Base-by-base conservation (phyloP, 2,797 vertebrate genomes). In the Chloroceryle inda region DNA sequence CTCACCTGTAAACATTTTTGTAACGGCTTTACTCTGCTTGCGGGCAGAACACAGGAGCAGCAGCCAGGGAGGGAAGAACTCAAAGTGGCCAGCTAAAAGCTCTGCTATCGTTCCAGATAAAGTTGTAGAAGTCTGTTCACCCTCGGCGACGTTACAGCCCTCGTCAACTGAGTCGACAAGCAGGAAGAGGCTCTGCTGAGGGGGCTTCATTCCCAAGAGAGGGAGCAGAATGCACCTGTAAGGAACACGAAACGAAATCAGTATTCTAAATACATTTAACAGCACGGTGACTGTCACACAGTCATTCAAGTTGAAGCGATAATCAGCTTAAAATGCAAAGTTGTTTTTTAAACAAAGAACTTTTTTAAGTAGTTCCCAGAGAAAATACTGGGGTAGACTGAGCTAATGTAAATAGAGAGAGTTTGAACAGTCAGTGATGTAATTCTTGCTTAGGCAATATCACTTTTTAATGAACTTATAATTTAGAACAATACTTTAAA, bases 41-140 rank as follows among this genome's bases (percentile, higher is more conserved):
- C 99, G 98, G 22, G 99, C 99, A 2, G 99, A 99, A 96, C 99
- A 99, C 95, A 99, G 97, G 40, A 99, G 99, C 21, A 99, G 98
- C 50, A 99, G 98, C 99, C 99, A 99, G 1, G 99, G 99, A 23
- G 99, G 99, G 81, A 99, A 99, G 97, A 99, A 99, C 94, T 99
- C 99, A 3, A 99, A 99, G 93, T 99, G 99, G 77, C 98, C 98
- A 88, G 99, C 99, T 94, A 99, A 97, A 86, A 99, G 99, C 94
- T 99, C 99, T 0, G 99, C 99, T 84, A 99, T 99, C 14, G 98
- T 99, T 92, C 99, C 98, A 26, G 99, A 98, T 7, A 99, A 97
- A 71, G 98, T 98, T 10, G 98, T 91, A 8, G 98, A 98, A 5
- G 98, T 97, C 92, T 99, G 98, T 86, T 99, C 99, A 0, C 98